These are phyloP conservation scores for Spilosoma lubricipeda DNA, from an alignment of 2,888 invertebrate species.

Conservation along the genomic window DNA sequence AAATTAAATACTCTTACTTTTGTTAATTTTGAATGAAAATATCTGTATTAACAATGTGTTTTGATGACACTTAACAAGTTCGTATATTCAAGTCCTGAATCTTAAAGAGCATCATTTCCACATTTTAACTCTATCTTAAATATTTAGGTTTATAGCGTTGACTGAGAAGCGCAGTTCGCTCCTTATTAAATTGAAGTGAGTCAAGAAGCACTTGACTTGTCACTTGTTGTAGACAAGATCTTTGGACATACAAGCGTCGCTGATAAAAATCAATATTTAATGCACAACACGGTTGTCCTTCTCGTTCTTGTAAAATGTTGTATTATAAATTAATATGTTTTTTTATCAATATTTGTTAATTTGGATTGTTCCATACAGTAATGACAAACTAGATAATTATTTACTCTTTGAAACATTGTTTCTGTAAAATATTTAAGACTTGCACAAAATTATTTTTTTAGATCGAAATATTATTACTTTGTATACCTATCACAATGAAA, in stretches of 20 bases:
- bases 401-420: neutral
- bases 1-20: neutral
- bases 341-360: slow-evolving; percentile 41
- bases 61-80: neutral
- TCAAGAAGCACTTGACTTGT: slow-evolving; percentile 77
- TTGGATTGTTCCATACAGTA: slow-evolving; percentile 17
- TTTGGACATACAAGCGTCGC: slow-evolving; percentile 59
- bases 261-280: slow-evolving; percentile 62
- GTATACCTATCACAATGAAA: slow-evolving; percentile 30
- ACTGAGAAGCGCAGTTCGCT: slow-evolving; percentile 70
- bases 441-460: neutral
- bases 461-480: neutral
- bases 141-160: slow-evolving; percentile 49
- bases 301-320: slow-evolving; percentile 23
- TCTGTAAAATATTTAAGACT: neutral
- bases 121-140: slow-evolving; percentile 22
- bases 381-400: too few species aligned
- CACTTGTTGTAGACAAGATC: slow-evolving; percentile 73
- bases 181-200: slow-evolving; percentile 79
- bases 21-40: neutral
- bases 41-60: neutral
- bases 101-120: slow-evolving; percentile 64
- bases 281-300: slow-evolving; percentile 42
- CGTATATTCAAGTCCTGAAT: neutral
- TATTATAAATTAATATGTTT: slow-evolving; percentile 28